A percentile compares a stretch with the other conserved stretches of the same genome.
Conservation (phyloP, 2,797 vertebrate genomes). For the Nyctibius grandis region DNA sequence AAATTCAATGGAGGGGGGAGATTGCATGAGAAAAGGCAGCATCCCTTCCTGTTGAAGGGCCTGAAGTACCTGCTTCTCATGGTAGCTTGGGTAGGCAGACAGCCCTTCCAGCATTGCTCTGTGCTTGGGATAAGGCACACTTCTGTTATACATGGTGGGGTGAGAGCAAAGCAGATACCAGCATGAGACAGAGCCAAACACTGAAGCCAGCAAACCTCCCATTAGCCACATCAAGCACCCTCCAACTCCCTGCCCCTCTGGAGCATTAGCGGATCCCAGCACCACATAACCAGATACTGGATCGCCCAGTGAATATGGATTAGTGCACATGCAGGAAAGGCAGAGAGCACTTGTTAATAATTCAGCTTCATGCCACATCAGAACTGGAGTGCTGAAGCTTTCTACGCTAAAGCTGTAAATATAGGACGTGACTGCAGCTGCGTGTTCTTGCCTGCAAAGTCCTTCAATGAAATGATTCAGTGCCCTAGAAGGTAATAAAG, state of each 20-base stretch:
- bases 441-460: not conserved
- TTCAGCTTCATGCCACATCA: slow-evolving; percentile 37
- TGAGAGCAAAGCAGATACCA: not conserved
- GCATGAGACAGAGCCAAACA: not conserved
- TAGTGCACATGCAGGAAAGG: not conserved
- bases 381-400: slow-evolving; percentile 3
- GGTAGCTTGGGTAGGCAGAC: not conserved
- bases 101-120: not conserved
- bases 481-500: slow-evolving; percentile 12
- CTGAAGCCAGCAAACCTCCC: not conserved
- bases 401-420: slow-evolving; percentile 41
- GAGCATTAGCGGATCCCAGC: not conserved
- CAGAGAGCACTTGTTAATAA: slow-evolving; percentile 52
- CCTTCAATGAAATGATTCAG: slow-evolving; percentile 36
- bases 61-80: not conserved
- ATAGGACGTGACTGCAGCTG: slow-evolving; percentile 23
- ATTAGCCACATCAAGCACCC: not conserved
- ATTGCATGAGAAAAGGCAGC: not conserved
- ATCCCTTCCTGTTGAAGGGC: not conserved
- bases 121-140: not conserved
- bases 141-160: accelerated
- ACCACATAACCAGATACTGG: not conserved
- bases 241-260: not conserved
- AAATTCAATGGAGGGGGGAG: not conserved
- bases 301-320: not conserved